Conservation (phyloP, 2,113 vertebrate species). For the pig (Sus scrofa) region DNA sequence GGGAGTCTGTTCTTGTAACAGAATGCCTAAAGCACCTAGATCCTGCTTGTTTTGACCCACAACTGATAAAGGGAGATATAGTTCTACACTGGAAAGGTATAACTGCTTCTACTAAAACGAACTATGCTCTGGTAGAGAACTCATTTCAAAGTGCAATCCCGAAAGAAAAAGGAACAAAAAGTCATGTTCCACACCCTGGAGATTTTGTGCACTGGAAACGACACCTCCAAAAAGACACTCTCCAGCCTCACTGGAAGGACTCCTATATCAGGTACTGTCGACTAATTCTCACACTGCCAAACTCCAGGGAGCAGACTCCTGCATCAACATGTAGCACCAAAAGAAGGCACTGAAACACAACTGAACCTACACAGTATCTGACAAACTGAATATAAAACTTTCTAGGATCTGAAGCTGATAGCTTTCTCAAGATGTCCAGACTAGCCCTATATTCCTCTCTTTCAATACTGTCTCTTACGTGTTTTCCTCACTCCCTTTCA, state of each 20-base stretch:
- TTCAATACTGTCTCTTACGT: not conserved
- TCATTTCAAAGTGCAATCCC: not conserved
- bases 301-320: not conserved
- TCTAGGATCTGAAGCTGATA: not conserved
- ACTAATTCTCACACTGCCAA: not conserved
- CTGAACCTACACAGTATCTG: not conserved
- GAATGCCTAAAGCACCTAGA: not conserved
- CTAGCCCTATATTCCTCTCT: not conserved
- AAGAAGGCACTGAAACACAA: not conserved
- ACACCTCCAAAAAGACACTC: not conserved
- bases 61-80: not conserved
- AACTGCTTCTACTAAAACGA: not conserved
- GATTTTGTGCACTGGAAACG: not conserved
- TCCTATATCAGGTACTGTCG: not conserved
- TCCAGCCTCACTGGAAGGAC: not conserved
- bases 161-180: not conserved
- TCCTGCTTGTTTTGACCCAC: not conserved
- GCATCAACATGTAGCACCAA: not conserved
- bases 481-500: not conserved
- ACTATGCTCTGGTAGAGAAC: not conserved
- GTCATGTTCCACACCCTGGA: not conserved
- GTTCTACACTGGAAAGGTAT: not conserved
- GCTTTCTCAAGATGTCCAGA: not conserved
- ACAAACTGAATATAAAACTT: not conserved
- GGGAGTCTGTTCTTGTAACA: not conserved